Evolutionary conservation across 2,113 vertebrate species (phyloP).

Genomic region (Rhea pennata): DNA sequence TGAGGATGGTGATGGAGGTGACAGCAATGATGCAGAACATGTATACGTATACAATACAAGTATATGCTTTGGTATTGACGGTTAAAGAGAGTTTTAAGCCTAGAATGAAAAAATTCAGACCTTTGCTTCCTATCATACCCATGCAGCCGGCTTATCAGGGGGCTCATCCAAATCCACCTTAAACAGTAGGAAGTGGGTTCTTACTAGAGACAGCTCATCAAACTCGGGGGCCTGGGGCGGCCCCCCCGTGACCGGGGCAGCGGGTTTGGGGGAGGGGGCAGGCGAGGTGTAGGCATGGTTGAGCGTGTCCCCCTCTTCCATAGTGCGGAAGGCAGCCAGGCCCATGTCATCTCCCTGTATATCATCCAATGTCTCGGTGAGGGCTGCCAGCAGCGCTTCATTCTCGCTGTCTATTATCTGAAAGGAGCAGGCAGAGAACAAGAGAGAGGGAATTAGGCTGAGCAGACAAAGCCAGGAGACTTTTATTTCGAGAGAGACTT

Average conservation of each 20-base stretch:
- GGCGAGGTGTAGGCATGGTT: slow-evolving; percentile 79
- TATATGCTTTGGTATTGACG: slow-evolving; percentile 75
- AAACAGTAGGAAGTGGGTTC: slow-evolving; percentile 82
- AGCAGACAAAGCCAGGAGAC: neutral
- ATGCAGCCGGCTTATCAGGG: slow-evolving; percentile 81
- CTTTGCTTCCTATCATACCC: slow-evolving; percentile 85
- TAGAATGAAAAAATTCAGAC: slow-evolving; percentile 90
- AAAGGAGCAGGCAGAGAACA: slow-evolving; percentile 51
- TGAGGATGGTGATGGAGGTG: slow-evolving; percentile 70
- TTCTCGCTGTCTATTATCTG: slow-evolving; percentile 93
- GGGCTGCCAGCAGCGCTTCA: slow-evolving; percentile 92
- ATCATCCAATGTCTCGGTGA: slow-evolving; percentile 94
- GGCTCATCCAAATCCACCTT: slow-evolving; percentile 81
- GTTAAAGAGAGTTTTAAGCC: slow-evolving; percentile 78
- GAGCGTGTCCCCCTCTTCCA: slow-evolving; percentile 84
- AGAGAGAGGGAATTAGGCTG: slow-evolving; percentile 1
- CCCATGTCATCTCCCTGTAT: slow-evolving; percentile 90
- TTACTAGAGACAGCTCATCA: slow-evolving; percentile 95
- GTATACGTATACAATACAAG: slow-evolving; percentile 80
- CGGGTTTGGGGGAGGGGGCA: slow-evolving; percentile 72
- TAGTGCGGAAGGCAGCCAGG: slow-evolving; percentile 89
- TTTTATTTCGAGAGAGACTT: neutral
- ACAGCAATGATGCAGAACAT: slow-evolving; percentile 71
- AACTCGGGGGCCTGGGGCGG: slow-evolving; percentile 80
- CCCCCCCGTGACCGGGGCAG: slow-evolving; percentile 70